phyloP scores from a whole-genome alignment of 1,140 invertebrate genomes.

The Bathynomus jamesi region DNA sequence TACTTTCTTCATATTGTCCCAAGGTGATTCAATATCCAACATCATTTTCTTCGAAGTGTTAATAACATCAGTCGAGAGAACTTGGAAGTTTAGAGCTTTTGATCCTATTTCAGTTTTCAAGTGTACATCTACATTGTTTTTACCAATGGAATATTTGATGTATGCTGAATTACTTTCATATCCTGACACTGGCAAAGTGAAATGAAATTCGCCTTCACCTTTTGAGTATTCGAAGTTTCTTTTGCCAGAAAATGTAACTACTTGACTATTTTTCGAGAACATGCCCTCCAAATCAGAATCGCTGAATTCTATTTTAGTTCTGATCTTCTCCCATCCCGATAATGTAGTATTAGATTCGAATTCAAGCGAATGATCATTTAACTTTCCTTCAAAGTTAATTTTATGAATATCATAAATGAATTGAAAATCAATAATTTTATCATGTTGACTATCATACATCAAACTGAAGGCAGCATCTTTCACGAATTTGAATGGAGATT shows the following conservation, averaged over 20 bases:
- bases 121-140: neutral
- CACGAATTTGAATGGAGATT: neutral
- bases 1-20: neutral
- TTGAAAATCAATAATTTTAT: neutral
- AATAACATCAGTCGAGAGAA: neutral
- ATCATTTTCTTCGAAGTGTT: neutral
- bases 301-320: neutral
- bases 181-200: neutral
- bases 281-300: neutral
- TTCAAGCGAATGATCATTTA: neutral
- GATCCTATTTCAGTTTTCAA: neutral
- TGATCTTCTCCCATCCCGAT: neutral
- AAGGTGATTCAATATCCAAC: neutral
- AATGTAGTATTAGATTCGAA: neutral
- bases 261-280: neutral
- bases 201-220: neutral
- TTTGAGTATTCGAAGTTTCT: neutral
- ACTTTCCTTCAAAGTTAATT: neutral
- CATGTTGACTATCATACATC: neutral
- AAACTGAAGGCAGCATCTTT: neutral
- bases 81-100: neutral
- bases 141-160: neutral
- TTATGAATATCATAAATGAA: neutral
- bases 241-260: neutral
- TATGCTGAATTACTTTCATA: neutral